These are phyloP conservation scores for Romanogobio albipinnatus DNA, from an alignment of 2,113 vertebrate genomes.

Conservation along the genomic window DNA sequence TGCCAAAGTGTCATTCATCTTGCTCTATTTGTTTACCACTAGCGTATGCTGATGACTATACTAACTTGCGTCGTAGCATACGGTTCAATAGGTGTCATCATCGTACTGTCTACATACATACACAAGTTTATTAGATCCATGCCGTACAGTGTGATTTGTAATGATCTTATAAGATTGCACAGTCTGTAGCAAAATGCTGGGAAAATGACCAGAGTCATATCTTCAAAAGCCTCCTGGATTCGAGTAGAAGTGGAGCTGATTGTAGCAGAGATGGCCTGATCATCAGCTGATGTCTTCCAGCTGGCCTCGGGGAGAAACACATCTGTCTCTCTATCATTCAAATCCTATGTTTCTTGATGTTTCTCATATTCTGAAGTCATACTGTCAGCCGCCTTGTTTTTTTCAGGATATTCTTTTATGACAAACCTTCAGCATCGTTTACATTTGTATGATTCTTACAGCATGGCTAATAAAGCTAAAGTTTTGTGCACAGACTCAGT, in stretches of 20 bases:
- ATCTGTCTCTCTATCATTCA: not conserved
- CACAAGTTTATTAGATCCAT: too few species aligned
- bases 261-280: not conserved
- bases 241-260: not conserved
- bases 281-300: constrained; percentile 47
- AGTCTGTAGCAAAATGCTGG: not conserved
- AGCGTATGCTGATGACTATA: too few species aligned
- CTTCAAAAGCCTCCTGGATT: not conserved
- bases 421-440: not conserved
- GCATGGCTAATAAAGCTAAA: not conserved
- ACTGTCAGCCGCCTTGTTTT: constrained; percentile 20
- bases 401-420: constrained; percentile 2
- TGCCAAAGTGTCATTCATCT: too few species aligned
- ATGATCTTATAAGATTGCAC: too few species aligned
- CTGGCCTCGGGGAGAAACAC: constrained; percentile 45
- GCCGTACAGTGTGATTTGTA: too few species aligned
- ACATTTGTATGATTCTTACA: not conserved
- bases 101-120: too few species aligned
- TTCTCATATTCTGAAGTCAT: constrained; percentile 22
- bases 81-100: too few species aligned
- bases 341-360: not conserved
- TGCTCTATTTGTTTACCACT: too few species aligned
- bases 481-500: constrained; percentile 2
- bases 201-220: not conserved
- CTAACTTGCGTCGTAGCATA: too few species aligned